Base-by-base conservation (phyloP, 1,140 invertebrate species). In the Trigoniulus corallinus region DNA sequence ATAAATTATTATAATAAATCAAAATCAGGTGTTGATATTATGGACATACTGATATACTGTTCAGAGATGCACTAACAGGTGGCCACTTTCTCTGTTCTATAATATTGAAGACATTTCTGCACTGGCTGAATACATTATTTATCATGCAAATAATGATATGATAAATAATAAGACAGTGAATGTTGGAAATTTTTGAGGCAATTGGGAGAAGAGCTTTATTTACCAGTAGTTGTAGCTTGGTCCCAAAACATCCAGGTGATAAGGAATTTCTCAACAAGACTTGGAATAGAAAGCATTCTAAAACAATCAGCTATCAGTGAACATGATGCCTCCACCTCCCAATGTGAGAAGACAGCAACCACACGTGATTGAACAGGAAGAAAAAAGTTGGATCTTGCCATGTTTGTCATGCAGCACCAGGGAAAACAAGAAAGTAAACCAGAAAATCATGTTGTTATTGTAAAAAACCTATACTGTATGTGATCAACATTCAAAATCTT, bases 1-100 rank as follows among this genome's bases (percentile, higher is more conserved):
- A 52, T 59, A 42, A 15, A 21, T 20, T 54, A 56, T 46, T 59
- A 58, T 37, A 58, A 58, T 42, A 25, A 20, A 18, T 49, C 52
- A 12, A 59, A 58, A 48, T 48, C 47, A 15, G 55, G 47, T 3
- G 50, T 58, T 3, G 58, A 59, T 47, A 48, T 29, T 15, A 22
- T 55, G 15, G 48, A 56, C 46, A 40, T 50, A 29, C 22, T 56
- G 29, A 27, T 53, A 55, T 44, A 52, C 39, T 21, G 23, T 21
- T 7, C 24, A 52, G 24, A 37, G 47, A 44, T 25, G 34, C 23
- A 56, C 48, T 7, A 22, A 24, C 22, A 25, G 54, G 15, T 39
- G 54, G 54, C 49, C 54, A 21, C 29, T 56, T 27, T 54, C 48
- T 20, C 7, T 57, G 13, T 57, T 56, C 26, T 55, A 41, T 43